Base-by-base conservation (phyloP, 1,140 invertebrate species). In the Philopotamus ludificatus region DNA sequence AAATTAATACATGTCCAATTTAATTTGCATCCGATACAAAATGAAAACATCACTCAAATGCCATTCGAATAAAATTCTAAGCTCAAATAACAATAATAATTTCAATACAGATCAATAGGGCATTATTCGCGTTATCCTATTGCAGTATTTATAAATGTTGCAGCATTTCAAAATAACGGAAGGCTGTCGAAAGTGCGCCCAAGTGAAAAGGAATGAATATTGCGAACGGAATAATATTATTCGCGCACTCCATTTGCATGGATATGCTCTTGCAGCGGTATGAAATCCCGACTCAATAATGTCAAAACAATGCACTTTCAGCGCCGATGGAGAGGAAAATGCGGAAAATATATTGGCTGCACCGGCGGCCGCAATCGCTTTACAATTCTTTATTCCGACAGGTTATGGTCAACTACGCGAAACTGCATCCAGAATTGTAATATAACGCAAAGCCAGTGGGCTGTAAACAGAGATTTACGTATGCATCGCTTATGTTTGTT, bases 261-360 rank as follows among this genome's bases (percentile, higher is more conserved):
- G 45, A 15, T 47, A 34, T 39, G 15, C 9, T 18, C n/a, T n/a
- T n/a, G n/a, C n/a, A 53, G 42, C 22, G 44, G 45, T 20, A 51
- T 57, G 62, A 64, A 64, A 66, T 60, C 49, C 55, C 12, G 53
- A 66, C 68, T 63, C 68, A 70, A 70, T 70, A 66, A 70, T 66
- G 64, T 66, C 68, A 66, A 70, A 70, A 70, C 68, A 70, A 70
- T 66, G 64, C 68, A 60, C 60, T 70, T 70, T 65, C 58, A 68
- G 61, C 62, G 49, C 41, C 63, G 26, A 47, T 45, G 39, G 44
- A 64, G 55, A 15, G 55, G 62, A 68, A 68, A 68, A 68, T 61
- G 25, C 39, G 16, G 21, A 16, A 49, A 62, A 63, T 68, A 63
- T 65, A 68, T 68, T 68, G 53, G 21, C 26, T 21, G 42, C 15